Base-by-base conservation (phyloP, 53 echinoderm and acorn worm genomes). In the Zoroaster sp. region DNA sequence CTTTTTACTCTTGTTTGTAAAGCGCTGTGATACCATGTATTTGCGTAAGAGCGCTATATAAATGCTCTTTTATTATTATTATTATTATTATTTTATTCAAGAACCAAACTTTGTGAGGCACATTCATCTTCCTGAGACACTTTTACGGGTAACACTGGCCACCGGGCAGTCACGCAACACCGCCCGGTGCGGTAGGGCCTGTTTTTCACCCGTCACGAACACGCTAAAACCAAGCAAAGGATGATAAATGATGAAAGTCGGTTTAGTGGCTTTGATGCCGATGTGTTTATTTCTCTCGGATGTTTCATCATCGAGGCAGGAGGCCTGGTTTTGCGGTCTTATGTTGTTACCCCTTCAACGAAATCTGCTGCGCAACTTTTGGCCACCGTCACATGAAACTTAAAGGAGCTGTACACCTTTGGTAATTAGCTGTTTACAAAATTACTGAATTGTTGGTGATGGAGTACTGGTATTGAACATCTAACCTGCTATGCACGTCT, bases 151-250 rank as follows among this genome's bases (percentile, higher is more conserved):
- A 20, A 36, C 21, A 47, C 13, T 6, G 69, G 66, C 71, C 49
- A 85, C 70, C 85, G 72, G 85, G 28, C 85, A 82, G 67, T 25
- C 82, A 67, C 0, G 68, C 68, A 45, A 42, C 35, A 43, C 63
- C 28, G 28, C 30, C 46, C 82, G n/a, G 59, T 38, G 59, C n/a
- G n/a, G n/a, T 23, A 44, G 23, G 49, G 51, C 45, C 36, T 85
- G 85, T 85, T 85, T 85, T 69, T 85, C 71, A 85, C 85, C 85
- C 71, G 85, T 85, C 85, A 35, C 5, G 69, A 23, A 36, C 70
- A 45, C 32, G 21, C 63, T 59, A 59, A 59, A 53, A 25, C 15
- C 18, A 28, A 35, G 85, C 28, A 6, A 35, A 37, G 51, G 52
- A 85, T 85, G 85, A 85, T 85, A 70, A 85, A 85, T 85, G 85